These are phyloP conservation scores for Sminthurides aquaticus DNA, from an alignment of 2,888 invertebrate species.

Conservation along the genomic window DNA sequence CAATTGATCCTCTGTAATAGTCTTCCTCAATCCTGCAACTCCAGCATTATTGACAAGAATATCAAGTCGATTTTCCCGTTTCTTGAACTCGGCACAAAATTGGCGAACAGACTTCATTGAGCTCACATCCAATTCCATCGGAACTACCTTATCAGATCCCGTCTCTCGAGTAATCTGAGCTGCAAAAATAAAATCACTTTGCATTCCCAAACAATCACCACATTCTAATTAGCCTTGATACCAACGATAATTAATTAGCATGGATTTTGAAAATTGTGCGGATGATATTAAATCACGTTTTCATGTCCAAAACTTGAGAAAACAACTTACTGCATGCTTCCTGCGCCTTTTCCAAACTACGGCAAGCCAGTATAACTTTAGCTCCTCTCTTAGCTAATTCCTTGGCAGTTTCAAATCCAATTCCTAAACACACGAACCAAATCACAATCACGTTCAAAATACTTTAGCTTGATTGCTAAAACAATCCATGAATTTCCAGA, in stretches of 20 bases:
- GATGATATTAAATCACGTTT: no score
- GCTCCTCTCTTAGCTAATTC: slow-evolving; percentile 45
- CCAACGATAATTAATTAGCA: no score
- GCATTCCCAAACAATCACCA: slow-evolving; percentile 1
- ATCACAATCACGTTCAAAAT: neutral
- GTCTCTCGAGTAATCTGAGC: slow-evolving; percentile 29
- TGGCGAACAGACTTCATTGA: slow-evolving; percentile 38
- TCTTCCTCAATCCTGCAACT: slow-evolving; percentile 39
- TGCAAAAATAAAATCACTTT: slow-evolving; percentile 23
- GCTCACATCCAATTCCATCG: slow-evolving; percentile 40
- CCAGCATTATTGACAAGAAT: slow-evolving; percentile 43
- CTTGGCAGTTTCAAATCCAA: slow-evolving; percentile 46
- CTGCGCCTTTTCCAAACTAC: slow-evolving; percentile 44
- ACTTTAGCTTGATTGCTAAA: neutral
- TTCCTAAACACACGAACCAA: slow-evolving; percentile 38
- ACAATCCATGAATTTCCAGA: no score
- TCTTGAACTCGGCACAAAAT: slow-evolving; percentile 37
- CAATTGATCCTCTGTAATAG: slow-evolving; percentile 36
- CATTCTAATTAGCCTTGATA: no score
- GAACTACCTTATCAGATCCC: slow-evolving; percentile 32
- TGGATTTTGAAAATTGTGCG: no score
- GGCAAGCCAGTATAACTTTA: slow-evolving; percentile 46
- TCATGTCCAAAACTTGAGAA: neutral
- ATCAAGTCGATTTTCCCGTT: slow-evolving; percentile 38
- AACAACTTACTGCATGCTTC: slow-evolving; percentile 37